phyloP scores from a whole-genome alignment of 2,113 vertebrate species.

The Pholis gunnellus region DNA sequence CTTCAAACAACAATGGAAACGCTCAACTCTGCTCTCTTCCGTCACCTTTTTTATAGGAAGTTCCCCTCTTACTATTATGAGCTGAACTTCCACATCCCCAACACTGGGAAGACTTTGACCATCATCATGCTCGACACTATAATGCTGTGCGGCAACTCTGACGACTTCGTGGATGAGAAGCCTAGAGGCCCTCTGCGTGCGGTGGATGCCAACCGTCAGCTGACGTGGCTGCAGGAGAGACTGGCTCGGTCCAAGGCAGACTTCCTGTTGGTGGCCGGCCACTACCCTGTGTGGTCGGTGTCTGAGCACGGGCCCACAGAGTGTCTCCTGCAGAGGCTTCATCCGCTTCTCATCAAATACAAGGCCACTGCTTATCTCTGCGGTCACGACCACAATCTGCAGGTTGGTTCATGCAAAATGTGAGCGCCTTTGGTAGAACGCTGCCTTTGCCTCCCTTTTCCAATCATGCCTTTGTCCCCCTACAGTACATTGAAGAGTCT shows the following conservation, averaged over 20 bases:
- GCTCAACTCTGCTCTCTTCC: not conserved
- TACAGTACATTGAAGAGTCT: constrained; percentile 87
- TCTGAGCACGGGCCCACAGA: constrained; percentile 90
- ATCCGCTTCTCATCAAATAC: constrained; percentile 86
- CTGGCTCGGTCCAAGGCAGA: constrained; percentile 85
- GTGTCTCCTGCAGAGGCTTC: constrained; percentile 86
- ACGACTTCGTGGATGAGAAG: constrained; percentile 84
- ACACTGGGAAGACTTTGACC: constrained; percentile 82
- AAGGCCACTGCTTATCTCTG: constrained; percentile 90
- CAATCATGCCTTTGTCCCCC: not conserved
- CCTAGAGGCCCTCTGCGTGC: constrained; percentile 74
- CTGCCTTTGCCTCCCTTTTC: not conserved
- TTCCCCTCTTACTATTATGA: constrained; percentile 91
- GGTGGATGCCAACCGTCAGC: constrained; percentile 82
- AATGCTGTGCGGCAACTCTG: constrained; percentile 88
- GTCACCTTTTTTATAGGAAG: constrained; percentile 81
- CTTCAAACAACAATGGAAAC: not conserved
- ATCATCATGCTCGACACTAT: constrained; percentile 93
- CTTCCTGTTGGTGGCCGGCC: constrained; percentile 90
- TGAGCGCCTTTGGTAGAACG: fast-evolving
- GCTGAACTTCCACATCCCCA: constrained; percentile 87
- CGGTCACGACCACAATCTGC: constrained; percentile 94
- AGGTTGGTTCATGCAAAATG: constrained; percentile 78
- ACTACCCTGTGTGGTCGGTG: constrained; percentile 94
- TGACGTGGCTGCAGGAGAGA: constrained; percentile 88